A percentile compares a stretch with the other conserved stretches of the same genome.
Evolutionary conservation across 2,888 invertebrate species (phyloP).

Genomic region (Ophioninae sp.): DNA sequence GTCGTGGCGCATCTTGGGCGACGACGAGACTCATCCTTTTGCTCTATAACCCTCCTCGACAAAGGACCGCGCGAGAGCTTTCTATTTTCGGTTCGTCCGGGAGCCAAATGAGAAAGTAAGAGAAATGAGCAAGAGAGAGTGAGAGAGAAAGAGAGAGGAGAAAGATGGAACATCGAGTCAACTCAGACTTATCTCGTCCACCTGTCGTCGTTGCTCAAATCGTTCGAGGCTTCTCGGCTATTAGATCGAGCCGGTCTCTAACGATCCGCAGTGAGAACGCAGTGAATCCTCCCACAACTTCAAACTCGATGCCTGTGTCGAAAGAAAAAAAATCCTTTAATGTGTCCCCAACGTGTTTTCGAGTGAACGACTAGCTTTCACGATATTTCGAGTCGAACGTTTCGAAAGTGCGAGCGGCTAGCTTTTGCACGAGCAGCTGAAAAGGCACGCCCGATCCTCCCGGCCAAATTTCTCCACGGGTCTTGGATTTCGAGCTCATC

Average conservation of each 20-base stretch:
- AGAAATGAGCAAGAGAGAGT: constrained; percentile 4
- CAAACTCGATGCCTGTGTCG: neutral
- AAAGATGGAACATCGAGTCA: constrained; percentile 15
- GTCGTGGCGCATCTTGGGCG: constrained; percentile 40
- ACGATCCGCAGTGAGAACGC: constrained; percentile 5
- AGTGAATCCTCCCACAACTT: constrained; percentile 2
- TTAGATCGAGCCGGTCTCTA: constrained; percentile 41
- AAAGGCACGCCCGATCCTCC: neutral
- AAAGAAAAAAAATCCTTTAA: neutral
- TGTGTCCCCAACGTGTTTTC: neutral
- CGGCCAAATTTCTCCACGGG: constrained; percentile 17
- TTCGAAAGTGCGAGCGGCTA: neutral
- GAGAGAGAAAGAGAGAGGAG: constrained; percentile 10
- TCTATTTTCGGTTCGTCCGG: constrained; percentile 58
- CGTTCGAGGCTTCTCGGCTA: constrained; percentile 27
- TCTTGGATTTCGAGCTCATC: constrained; percentile 23
- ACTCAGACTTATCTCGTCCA: constrained; percentile 65
- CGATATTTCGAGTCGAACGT: neutral
- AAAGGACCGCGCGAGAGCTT: constrained; percentile 49
- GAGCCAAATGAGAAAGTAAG: constrained; percentile 35
- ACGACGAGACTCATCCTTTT: constrained; percentile 55
- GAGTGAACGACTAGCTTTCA: constrained; percentile 4
- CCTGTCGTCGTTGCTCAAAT: constrained; percentile 74
- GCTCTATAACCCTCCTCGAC: constrained; percentile 41
- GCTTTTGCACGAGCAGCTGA: neutral